A percentile compares a stretch with the other conserved stretches of the same genome.
phyloP scores from a whole-genome alignment of 2,888 invertebrate genomes.

The Heteromyza rotundicornis region DNA sequence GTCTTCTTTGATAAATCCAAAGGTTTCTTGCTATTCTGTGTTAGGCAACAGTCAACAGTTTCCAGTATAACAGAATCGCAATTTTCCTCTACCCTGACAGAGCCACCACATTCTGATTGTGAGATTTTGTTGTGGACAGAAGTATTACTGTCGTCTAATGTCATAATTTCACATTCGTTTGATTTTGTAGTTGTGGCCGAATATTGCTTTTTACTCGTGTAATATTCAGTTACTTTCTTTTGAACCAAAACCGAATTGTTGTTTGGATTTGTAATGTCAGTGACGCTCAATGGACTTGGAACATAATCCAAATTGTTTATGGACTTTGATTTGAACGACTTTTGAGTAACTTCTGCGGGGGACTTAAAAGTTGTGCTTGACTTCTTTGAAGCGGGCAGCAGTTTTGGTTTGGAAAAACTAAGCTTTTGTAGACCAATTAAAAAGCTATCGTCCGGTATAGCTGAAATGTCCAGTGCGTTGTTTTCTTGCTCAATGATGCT shows the following conservation, averaged over 20 bases:
- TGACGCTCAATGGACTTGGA: no score
- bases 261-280: no score
- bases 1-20: no score
- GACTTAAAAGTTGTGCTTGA: neutral
- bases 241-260: slow-evolving; percentile 10
- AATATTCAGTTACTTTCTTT: slow-evolving; percentile 20
- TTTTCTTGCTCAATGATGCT: neutral
- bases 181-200: neutral
- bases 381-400: neutral
- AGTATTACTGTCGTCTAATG: neutral
- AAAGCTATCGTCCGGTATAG: neutral
- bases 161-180: no score
- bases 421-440: slow-evolving; percentile 19
- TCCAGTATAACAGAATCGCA: no score
- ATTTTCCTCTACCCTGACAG: no score
- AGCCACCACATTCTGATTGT: no score
- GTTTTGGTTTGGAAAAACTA: slow-evolving; percentile 20
- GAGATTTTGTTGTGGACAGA: no score
- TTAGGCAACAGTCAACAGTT: no score
- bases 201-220: slow-evolving; percentile 1
- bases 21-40: no score
- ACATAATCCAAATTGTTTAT: no score
- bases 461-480: neutral
- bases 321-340: no score
- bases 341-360: neutral